These are phyloP conservation scores for Panopea generosa DNA, from an alignment of 2,888 invertebrate species.

Conservation along the genomic window DNA sequence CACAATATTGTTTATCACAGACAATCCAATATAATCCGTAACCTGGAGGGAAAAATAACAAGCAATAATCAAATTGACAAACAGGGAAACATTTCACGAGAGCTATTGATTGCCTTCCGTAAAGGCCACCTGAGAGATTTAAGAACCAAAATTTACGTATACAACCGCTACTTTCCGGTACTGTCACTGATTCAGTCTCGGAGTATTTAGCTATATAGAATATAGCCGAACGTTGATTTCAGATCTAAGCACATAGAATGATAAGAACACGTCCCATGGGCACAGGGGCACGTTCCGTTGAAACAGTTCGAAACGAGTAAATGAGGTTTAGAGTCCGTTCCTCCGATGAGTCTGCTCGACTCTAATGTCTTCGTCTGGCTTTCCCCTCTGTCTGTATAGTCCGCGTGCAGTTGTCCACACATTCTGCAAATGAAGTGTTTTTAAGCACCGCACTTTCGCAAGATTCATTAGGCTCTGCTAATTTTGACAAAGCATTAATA, in stretches of 20 bases:
- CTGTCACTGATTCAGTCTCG: too few species aligned
- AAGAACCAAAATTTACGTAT: too few species aligned
- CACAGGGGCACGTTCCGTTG: too few species aligned
- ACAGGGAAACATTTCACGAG: slow-evolving; percentile 4
- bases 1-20: slow-evolving; percentile 40
- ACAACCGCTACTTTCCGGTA: too few species aligned
- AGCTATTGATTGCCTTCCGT: slow-evolving; percentile 1
- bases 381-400: slow-evolving; percentile 97
- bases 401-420: slow-evolving; percentile 94
- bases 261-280: too few species aligned
- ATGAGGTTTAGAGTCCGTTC: too few species aligned
- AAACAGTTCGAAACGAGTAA: too few species aligned
- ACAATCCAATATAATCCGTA: slow-evolving; percentile 17
- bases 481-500: slow-evolving; percentile 93
- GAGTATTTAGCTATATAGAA: too few species aligned
- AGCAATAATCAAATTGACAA: slow-evolving; percentile 17
- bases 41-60: slow-evolving; percentile 20
- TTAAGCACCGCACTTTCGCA: slow-evolving; percentile 84
- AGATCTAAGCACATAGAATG: too few species aligned
- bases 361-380: slow-evolving; percentile 88
- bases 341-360: too few species aligned
- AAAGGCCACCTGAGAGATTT: too few species aligned
- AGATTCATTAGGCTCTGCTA: slow-evolving; percentile 90
- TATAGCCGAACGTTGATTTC: too few species aligned
- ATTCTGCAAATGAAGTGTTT: slow-evolving; percentile 89